Evolutionary conservation across 1,140 invertebrate genomes (phyloP).

Genomic region (Bradysia coprophila): DNA sequence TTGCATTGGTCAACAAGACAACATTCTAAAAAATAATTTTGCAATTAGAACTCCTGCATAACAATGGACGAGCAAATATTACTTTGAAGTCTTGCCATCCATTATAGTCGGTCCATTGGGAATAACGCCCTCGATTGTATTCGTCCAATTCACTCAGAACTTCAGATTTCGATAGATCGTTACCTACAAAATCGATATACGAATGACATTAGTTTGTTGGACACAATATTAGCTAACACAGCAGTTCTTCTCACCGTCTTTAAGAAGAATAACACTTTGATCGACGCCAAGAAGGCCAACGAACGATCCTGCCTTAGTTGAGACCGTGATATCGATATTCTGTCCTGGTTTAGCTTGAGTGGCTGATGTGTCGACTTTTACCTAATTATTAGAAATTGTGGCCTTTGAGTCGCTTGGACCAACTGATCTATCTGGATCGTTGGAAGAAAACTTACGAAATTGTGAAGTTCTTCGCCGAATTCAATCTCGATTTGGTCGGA

Average conservation of each 20-base stretch:
- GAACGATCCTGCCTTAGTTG: constrained; percentile 67
- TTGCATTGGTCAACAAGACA: background rate
- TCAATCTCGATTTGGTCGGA: constrained; percentile 68
- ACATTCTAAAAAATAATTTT: too few relatives aligned
- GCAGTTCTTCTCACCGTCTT: constrained; percentile 31
- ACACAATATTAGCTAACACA: background rate
- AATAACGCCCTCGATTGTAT: background rate
- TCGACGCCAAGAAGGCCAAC: constrained; percentile 75
- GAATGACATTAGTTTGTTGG: background rate
- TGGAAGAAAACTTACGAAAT: constrained; percentile 35
- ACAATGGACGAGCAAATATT: too few relatives aligned
- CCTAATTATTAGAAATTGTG: constrained; percentile 21
- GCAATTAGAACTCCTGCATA: too few relatives aligned
- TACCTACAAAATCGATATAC: constrained; percentile 26
- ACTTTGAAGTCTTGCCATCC: background rate
- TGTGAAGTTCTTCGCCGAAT: constrained; percentile 56
- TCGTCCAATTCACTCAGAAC: constrained; percentile 19
- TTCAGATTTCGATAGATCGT: constrained; percentile 29
- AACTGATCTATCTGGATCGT: constrained; percentile 4
- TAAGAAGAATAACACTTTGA: constrained; percentile 61
- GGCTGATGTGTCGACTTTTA: constrained; percentile 37
- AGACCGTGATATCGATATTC: constrained; percentile 51
- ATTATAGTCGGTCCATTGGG: background rate
- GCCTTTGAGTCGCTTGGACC: constrained; percentile 15
- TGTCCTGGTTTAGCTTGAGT: constrained; percentile 47